Conservation (phyloP, 2,113 vertebrate species). For the Nicator chloris region DNA sequence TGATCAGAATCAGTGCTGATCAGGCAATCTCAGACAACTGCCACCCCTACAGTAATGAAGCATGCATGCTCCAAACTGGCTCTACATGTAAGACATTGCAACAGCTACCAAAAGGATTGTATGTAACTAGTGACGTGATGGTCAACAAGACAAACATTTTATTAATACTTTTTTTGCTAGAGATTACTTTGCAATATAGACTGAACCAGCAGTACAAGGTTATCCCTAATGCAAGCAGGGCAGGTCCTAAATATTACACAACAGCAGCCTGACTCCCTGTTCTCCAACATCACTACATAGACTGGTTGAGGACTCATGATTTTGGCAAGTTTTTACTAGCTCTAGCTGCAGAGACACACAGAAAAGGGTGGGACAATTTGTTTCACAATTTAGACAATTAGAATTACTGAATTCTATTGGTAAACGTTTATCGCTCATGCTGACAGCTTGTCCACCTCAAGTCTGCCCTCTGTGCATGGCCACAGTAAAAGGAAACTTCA, state of each 20-base stretch:
- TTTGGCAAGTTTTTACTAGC: not conserved
- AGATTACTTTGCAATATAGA: not conserved
- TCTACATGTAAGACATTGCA: not conserved
- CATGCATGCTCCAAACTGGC: not conserved
- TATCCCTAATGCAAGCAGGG: not conserved
- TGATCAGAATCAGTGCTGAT: not conserved
- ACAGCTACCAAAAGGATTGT: not conserved
- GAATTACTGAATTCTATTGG: not conserved
- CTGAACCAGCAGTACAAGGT: not conserved
- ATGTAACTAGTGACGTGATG: not conserved
- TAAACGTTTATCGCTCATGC: not conserved
- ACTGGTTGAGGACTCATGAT: not conserved
- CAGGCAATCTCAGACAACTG: not conserved
- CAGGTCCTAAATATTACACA: not conserved
- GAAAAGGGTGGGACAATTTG: not conserved
- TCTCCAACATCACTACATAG: not conserved
- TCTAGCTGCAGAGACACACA: not conserved
- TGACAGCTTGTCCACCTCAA: not conserved
- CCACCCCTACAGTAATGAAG: not conserved
- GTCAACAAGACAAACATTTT: not conserved
- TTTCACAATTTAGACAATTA: not conserved
- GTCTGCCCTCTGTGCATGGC: not conserved
- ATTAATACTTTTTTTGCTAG: not conserved
- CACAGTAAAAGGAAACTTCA: not conserved
- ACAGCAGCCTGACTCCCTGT: not conserved